Base-by-base conservation (phyloP, 2,888 invertebrate species). In the Drosophila pseudotakahashii region DNA sequence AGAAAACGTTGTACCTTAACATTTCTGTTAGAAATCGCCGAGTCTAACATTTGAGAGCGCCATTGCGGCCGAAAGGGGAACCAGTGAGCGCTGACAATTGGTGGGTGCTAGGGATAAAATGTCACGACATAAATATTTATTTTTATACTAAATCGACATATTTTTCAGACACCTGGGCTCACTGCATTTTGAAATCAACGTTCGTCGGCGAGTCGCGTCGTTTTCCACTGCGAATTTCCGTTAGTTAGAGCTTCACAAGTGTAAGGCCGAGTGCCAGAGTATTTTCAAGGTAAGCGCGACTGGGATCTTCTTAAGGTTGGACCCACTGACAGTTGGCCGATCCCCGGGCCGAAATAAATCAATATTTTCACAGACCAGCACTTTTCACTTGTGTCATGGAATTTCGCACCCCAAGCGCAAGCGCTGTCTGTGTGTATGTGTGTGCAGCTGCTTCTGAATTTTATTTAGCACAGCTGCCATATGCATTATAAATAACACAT, bases 401-500 rank as follows among this genome's bases (percentile, higher is more conserved):
- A 87, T 81, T 83, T 81, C 57, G 34, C 64, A 44, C 51, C 26
- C 37, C 58, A 26, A 39, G 53, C 73, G 71, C 71, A 73, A 72
- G 74, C 71, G 74, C 71, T 51, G 37, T 61, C 34, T 58, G 26
- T 69, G 45, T 42, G 26, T 69, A 42, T 42, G 39, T 47, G 41
- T 55, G 59, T 51, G 62, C 88, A 82, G 85, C 81, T 84, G 82
- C 85, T 61, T 48, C 71, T 41, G 39, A 50, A 73, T 70, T 76
- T 62, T 75, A 76, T 87, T 75, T 79, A 71, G 79, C 76, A 71
- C 81, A 75, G 77, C 76, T 83, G 84, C 75, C 69, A 70, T 71
- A 61, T 58, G 57, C 81, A 86, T 55, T 87, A 81, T 69, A 84
- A 81, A 87, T 84, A 87, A 72, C 70, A 62, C 67, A 61, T 70